phyloP scores from a whole-genome alignment of 2,888 invertebrate genomes.

The Rhorus exstirpatorius region DNA sequence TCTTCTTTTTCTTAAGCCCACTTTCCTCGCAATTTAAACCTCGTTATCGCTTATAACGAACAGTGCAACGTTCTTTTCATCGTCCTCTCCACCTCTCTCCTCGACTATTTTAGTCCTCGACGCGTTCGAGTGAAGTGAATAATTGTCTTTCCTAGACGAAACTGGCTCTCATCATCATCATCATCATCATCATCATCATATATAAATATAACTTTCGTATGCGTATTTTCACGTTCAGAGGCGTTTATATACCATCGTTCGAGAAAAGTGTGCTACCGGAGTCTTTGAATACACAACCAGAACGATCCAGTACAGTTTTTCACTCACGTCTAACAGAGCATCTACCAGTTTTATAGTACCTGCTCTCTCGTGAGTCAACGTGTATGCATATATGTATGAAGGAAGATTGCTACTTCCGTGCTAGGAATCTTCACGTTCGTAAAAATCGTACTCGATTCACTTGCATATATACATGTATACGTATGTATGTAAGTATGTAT shows the following conservation, averaged over 20 bases:
- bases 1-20: neutral
- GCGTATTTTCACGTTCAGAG: too few relatives aligned
- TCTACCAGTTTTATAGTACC: too few relatives aligned
- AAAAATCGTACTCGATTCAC: constrained; percentile 43
- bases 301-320: too few relatives aligned
- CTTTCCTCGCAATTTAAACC: neutral
- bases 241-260: constrained; percentile 9
- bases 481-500: too few relatives aligned
- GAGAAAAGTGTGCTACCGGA: constrained; percentile 24
- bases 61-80: constrained; percentile 41
- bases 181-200: constrained; percentile 13
- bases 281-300: too few relatives aligned
- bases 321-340: too few relatives aligned
- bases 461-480: neutral
- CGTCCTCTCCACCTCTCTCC: neutral
- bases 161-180: constrained; percentile 38
- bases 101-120: neutral
- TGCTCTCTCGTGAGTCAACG: too few relatives aligned
- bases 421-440: constrained; percentile 40
- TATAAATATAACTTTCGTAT: too few relatives aligned
- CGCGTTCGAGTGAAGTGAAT: constrained; percentile 45
- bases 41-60: constrained; percentile 17
- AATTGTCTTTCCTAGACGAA: constrained; percentile 35
- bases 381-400: neutral
- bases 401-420: constrained; percentile 39